These are phyloP conservation scores for Desmophyllum pertusum DNA, from an alignment of 92 coral and sea anemone species.

Conservation along the genomic window DNA sequence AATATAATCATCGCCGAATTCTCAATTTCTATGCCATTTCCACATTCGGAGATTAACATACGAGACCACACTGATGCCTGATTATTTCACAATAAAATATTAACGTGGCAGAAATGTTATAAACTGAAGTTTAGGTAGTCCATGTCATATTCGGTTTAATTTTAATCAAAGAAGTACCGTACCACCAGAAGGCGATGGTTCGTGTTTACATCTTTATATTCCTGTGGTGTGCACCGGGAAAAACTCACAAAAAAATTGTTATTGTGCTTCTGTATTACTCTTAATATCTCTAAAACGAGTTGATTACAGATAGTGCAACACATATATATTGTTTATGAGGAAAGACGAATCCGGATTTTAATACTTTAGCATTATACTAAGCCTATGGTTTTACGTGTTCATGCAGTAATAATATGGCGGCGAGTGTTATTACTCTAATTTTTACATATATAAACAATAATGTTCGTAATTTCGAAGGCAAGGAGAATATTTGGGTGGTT, in stretches of 20 bases:
- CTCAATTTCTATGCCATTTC: neutral
- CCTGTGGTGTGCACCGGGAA: neutral
- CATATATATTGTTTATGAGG: slow-evolving; percentile 15
- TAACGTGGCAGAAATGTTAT: neutral
- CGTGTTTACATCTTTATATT: neutral
- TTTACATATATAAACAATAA: slow-evolving; percentile 84
- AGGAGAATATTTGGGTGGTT: slow-evolving; percentile 43
- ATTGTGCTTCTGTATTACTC: slow-evolving; percentile 6
- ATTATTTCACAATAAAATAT: slow-evolving; percentile 15
- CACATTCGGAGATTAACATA: slow-evolving; percentile 5
- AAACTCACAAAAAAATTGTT: slow-evolving; percentile 2
- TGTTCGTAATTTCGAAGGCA: slow-evolving; percentile 52
- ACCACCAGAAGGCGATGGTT: neutral
- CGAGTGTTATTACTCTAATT: slow-evolving; percentile 53
- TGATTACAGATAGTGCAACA: slow-evolving; percentile 13
- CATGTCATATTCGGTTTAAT: neutral
- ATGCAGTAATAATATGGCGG: slow-evolving; percentile 36
- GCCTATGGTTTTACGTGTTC: slow-evolving; percentile 31
- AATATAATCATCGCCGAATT: neutral
- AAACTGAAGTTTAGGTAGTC: neutral
- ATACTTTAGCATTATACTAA: slow-evolving; percentile 18
- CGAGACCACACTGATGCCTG: slow-evolving; percentile 9
- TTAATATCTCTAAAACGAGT: slow-evolving; percentile 27
- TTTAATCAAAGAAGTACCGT: neutral
- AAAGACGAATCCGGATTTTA: slow-evolving; percentile 21